Evolutionary conservation across 2,113 vertebrate species (phyloP), one percentile per base, ranked within the genome.

Genomic region (Prochilodus magdalenae): DNA sequence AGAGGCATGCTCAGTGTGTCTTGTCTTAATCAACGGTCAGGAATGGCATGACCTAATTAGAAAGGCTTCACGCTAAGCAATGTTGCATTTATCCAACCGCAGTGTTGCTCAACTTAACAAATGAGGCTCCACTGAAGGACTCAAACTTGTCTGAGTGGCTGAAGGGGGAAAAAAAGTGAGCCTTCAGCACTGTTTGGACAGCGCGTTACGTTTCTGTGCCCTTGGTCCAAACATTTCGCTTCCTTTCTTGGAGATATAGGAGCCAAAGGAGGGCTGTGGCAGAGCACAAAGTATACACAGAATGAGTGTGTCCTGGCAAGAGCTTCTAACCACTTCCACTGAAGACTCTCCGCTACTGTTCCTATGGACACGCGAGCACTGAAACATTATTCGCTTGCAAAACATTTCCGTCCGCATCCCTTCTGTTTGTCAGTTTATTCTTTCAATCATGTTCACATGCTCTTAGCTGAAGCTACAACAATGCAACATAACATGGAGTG

Each of bases 171-270:
- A 80, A n/a, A 6, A 60, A 18, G 18, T 16, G 71, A 66, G 49
- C 57, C 29, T 77, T 76, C 20, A 60, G 24, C 5, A 0, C 36
- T 26, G 73, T 77, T 77, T 84, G 11, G 36, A 60, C 33, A 60
- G 24, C 29, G 27, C 13, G 53, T 53, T 72, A 59, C 53, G 40
- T 80, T 80, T 80, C 67, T 79, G 29, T 65, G 63, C 73, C 69
- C 27, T 3, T 57, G 57, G 24, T 62, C 51, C 70, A 81, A 81
- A 81, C 55, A 73, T 44, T 75, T 79, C n/a, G 27, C 71, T 60
- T 51, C 36, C 29, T 53, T 82, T 63, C n/a, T 77, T 30, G 55
- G 36, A 72, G 40, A 49, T 27, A 47, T 44, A 26, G 57, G 24
- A 62, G 69, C 63, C 29, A 70, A 59, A 26, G n/a, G 47, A 51